phyloP scores from a whole-genome alignment of 2,888 invertebrate species.

The Buathra laborator region DNA sequence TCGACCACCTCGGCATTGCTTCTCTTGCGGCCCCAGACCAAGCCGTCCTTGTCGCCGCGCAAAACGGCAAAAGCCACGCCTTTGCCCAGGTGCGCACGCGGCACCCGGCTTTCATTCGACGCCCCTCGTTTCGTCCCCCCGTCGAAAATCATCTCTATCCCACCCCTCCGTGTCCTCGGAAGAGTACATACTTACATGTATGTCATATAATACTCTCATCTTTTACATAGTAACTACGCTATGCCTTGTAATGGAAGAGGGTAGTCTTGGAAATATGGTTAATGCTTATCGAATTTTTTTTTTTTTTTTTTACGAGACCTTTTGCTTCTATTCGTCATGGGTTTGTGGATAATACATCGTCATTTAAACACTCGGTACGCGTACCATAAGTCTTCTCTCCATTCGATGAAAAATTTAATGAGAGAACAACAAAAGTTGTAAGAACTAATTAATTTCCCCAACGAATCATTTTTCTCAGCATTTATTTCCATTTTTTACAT shows the following conservation, averaged over 20 bases:
- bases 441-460: background rate
- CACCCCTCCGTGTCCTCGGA: background rate
- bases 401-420: no score
- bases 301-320: background rate
- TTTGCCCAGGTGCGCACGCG: slow-evolving; percentile 83
- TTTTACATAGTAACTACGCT: background rate
- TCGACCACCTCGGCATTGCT: slow-evolving; percentile 32
- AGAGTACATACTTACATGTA: slow-evolving; percentile 17
- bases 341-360: no score
- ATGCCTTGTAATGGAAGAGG: background rate
- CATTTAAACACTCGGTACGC: no score
- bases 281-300: background rate
- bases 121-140: slow-evolving; percentile 60
- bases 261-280: background rate
- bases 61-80: slow-evolving; percentile 81
- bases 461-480: no score
- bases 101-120: slow-evolving; percentile 61
- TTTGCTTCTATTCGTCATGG: background rate
- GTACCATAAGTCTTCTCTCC: no score
- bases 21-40: slow-evolving; percentile 41
- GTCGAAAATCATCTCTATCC: slow-evolving; percentile 41
- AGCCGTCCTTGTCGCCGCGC: slow-evolving; percentile 49
- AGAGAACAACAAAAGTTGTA: background rate
- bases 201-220: slow-evolving; percentile 8
- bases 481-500: no score